These are phyloP conservation scores for Serranus cabrilla DNA, from an alignment of 2,797 vertebrate genomes.

Conservation along the genomic window DNA sequence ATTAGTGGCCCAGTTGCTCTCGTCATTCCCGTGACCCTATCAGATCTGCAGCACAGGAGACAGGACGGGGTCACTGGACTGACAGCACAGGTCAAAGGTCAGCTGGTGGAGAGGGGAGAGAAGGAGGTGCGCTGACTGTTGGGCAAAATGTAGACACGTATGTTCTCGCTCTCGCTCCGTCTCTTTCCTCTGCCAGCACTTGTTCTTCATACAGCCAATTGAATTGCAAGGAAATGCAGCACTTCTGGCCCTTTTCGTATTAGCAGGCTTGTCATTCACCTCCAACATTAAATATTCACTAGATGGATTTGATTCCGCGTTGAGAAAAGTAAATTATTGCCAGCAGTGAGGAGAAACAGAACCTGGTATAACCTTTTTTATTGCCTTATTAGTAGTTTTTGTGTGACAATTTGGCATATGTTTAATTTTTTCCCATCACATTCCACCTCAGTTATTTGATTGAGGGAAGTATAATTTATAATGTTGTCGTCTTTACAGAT, in stretches of 20 bases:
- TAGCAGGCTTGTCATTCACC: constrained; percentile 29
- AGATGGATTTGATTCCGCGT: constrained; percentile 52
- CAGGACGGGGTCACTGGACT: constrained; percentile 47
- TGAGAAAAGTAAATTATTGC: constrained; percentile 47
- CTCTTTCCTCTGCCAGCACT: constrained; percentile 3
- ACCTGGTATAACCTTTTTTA: constrained; percentile 24
- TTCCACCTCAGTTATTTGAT: constrained; percentile 51
- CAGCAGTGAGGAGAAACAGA: constrained; percentile 25
- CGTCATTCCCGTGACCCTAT: constrained; percentile 65
- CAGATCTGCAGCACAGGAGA: constrained; percentile 46
- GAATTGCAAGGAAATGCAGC: constrained; percentile 20
- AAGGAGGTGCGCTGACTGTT: constrained; percentile 39
- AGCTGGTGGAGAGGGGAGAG: constrained; percentile 25
- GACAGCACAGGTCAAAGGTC: constrained; percentile 72
- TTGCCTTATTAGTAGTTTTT: constrained; percentile 48
- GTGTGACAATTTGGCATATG: constrained; percentile 45
- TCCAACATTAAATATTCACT: constrained; percentile 56
- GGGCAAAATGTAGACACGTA: constrained; percentile 55
- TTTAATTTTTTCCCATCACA: constrained; percentile 46
- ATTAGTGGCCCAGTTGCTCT: constrained; percentile 69
- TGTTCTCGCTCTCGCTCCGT: constrained; percentile 32
- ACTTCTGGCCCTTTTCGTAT: constrained; percentile 15
- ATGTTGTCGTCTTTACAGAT: constrained; percentile 47
- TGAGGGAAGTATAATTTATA: constrained; percentile 54
- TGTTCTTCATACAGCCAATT: constrained; percentile 7